Percentiles rank a stretch among this genome's conserved stretches.
Conservation (phyloP, 2,888 invertebrate genomes). For the Melieria crassipennis region DNA sequence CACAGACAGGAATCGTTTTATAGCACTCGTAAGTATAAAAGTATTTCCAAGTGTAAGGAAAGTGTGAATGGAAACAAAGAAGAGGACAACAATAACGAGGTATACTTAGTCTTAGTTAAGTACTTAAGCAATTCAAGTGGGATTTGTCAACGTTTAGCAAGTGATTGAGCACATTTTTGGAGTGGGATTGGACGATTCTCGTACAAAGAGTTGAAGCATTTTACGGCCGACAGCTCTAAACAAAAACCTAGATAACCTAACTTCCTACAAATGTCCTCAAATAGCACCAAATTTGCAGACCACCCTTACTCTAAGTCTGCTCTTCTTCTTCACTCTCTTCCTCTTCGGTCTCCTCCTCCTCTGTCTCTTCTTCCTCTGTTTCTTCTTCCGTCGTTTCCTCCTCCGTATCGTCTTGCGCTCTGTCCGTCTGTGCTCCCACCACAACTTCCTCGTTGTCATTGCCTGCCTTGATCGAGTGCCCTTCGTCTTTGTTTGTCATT, state of each 20-base stretch:
- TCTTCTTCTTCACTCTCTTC: conserved; percentile 27
- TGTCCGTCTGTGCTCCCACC: neutral
- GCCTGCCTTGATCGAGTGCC: neutral
- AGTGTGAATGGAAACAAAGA: conserved; percentile 64
- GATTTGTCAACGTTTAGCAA: neutral
- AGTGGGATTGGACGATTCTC: too few species aligned
- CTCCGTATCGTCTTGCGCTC: conserved; percentile 22
- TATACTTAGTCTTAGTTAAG: conserved; percentile 1
- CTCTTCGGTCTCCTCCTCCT: neutral
- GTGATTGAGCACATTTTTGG: neutral
- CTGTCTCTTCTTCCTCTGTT: conserved; percentile 12
- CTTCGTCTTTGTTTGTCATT: conserved; percentile 9
- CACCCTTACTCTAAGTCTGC: too few species aligned
- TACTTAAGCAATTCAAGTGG: neutral
- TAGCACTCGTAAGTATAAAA: neutral
- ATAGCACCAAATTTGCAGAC: too few species aligned
- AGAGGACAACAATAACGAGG: conserved; percentile 41
- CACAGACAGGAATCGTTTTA: conserved; percentile 34
- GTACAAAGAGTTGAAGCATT: neutral
- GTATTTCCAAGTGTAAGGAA: conserved; percentile 48
- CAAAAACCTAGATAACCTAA: too few species aligned
- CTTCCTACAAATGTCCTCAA: too few species aligned
- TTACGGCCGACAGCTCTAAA: neutral
- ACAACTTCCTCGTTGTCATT: neutral
- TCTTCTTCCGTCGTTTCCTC: conserved; percentile 26